Base-by-base conservation (phyloP, 2,888 invertebrate species). In the Tipula vernalis region DNA sequence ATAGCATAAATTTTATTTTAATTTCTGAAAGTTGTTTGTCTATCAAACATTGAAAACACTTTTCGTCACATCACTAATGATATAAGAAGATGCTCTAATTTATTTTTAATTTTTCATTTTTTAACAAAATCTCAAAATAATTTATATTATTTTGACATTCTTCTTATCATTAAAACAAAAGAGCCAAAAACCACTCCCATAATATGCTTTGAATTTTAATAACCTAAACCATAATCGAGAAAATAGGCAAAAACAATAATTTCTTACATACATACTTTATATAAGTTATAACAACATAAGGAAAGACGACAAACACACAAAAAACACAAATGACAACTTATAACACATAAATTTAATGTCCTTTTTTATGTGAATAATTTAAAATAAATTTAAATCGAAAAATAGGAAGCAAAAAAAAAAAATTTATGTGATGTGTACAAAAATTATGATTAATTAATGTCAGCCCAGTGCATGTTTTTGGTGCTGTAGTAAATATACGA, bases 301-400 rank as follows among this genome's bases (percentile, higher is more conserved):
- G 71, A 71, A 71, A 71, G 71, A 71, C 28, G 71, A 71, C 71
- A 71, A 71, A 71, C 28, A 71, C 71, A 71, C 3, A n/a, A 51
- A 51, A 10, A 57, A 5, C 15, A 57, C 15, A 28, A 71, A 2
- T 71, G 71, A 18, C 71, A 71, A 28, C 71, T 28, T 71, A 71
- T 71, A 71, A 71, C 71, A 71, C 71, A 71, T 71, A 71, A 71
- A 71, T 71, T 71, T 71, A 71, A 71, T 71, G 28, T 71, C 71
- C 71, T 71, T 71, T 71, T 71, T 71, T 71, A 71, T 71, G 71
- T 71, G 71, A 71, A 71, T 71, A 71, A 71, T 71, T 71, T 71
- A 71, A 71, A 71, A 71, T 71, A 71, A 71, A 71, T 71, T 71
- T 71, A 71, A 71, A 71, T 71, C 71, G 71, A 71, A 51, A 51